phyloP scores from a whole-genome alignment of 2,797 vertebrate species.

The Botia kubotai region DNA sequence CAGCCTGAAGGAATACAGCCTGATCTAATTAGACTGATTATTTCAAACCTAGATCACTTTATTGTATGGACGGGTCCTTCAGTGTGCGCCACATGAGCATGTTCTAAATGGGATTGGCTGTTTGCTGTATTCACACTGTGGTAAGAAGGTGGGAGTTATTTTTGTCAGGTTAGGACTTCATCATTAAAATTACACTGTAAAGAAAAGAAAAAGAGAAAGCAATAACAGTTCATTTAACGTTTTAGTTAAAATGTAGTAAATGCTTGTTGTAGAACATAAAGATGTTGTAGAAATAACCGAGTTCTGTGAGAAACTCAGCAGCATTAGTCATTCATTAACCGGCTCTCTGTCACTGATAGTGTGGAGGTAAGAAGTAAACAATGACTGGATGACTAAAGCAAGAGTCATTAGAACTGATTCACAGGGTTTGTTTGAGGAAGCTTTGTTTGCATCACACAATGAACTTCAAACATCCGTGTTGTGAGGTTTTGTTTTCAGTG shows the following conservation, averaged over 20 bases:
- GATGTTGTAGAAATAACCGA: neutral
- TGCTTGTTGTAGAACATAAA: neutral
- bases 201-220: no score
- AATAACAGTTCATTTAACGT: no score
- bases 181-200: neutral
- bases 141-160: neutral
- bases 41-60: conserved; percentile 51
- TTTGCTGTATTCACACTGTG: neutral
- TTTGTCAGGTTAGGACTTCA: neutral
- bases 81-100: conserved; percentile 46
- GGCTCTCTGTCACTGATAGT: neutral
- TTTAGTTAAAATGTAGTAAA: no score
- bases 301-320: neutral
- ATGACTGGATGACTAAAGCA: conserved; percentile 1
- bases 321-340: neutral
- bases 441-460: conserved; percentile 9
- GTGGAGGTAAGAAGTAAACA: conserved; percentile 11
- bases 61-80: conserved; percentile 42
- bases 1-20: conserved; percentile 46
- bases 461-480: conserved; percentile 12
- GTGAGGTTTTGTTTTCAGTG: conserved; percentile 20
- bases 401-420: conserved; percentile 15
- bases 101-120: conserved; percentile 52
- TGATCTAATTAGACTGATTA: conserved; percentile 62
- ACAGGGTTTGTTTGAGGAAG: conserved; percentile 9